Conservation (phyloP, 2,113 vertebrate genomes). For the Onychostruthus taczanowskii region DNA sequence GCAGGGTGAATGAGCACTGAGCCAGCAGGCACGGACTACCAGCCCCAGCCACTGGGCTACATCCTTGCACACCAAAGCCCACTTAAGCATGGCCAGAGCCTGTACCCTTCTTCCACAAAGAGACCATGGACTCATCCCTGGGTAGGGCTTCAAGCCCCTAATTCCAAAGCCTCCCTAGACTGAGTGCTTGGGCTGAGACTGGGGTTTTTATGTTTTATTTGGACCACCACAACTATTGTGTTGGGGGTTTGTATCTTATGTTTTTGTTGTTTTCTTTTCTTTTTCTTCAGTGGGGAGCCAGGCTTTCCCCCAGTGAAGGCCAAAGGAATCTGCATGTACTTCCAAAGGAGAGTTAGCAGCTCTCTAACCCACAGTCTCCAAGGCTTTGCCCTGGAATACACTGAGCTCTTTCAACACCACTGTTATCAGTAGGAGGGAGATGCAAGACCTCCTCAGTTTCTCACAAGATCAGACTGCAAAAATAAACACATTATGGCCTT, state of each 20-base stretch:
- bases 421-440: background rate
- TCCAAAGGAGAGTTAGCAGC: background rate
- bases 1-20: background rate
- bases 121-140: background rate
- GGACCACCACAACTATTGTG: background rate
- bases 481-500: background rate
- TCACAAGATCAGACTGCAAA: background rate
- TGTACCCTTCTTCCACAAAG: background rate
- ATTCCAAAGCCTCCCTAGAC: background rate
- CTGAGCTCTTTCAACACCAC: background rate
- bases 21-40: background rate
- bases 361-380: background rate
- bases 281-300: background rate
- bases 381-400: background rate
- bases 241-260: background rate
- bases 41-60: background rate
- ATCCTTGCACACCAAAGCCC: rapidly evolving
- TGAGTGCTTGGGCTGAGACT: background rate
- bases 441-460: background rate
- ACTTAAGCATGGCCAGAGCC: background rate
- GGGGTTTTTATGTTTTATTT: background rate
- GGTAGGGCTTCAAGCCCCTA: background rate
- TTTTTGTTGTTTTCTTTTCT: background rate
- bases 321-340: background rate
- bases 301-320: background rate